These are phyloP conservation scores for Tetragnatha versicolor DNA, from an alignment of 1,140 invertebrate genomes.

Conservation along the genomic window DNA sequence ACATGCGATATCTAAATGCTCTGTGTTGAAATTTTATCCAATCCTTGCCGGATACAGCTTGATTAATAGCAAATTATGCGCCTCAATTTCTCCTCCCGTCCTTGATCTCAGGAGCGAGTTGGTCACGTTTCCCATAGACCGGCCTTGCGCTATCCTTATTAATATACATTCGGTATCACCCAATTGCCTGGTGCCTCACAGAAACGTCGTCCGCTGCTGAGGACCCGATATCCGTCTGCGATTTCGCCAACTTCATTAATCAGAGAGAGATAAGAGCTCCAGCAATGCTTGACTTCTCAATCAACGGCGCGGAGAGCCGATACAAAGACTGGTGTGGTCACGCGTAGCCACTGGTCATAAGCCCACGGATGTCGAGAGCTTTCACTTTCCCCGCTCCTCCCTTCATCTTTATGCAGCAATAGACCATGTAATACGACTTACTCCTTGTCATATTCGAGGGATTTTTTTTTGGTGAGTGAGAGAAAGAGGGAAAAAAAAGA, in stretches of 20 bases:
- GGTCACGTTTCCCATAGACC: too few relatives aligned
- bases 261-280: not conserved
- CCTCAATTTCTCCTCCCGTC: not conserved
- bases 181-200: too few relatives aligned
- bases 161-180: too few relatives aligned
- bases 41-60: too few relatives aligned
- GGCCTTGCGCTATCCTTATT: too few relatives aligned
- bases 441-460: constrained; percentile 39
- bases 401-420: constrained; percentile 43
- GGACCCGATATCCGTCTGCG: not conserved
- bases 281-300: constrained; percentile 41
- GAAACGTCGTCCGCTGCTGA: too few relatives aligned
- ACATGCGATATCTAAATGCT: too few relatives aligned
- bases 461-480: not conserved
- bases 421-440: constrained; percentile 54
- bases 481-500: constrained; percentile 1
- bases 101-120: not conserved
- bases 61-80: too few relatives aligned
- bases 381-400: constrained; percentile 15
- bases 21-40: too few relatives aligned
- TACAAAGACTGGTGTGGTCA: constrained; percentile 20
- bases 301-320: constrained; percentile 46
- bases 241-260: constrained; percentile 30
- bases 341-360: constrained; percentile 25
- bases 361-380: constrained; percentile 32